Base-by-base conservation (phyloP, 2,888 invertebrate genomes). In the Rhimphoctona megacephalus region DNA sequence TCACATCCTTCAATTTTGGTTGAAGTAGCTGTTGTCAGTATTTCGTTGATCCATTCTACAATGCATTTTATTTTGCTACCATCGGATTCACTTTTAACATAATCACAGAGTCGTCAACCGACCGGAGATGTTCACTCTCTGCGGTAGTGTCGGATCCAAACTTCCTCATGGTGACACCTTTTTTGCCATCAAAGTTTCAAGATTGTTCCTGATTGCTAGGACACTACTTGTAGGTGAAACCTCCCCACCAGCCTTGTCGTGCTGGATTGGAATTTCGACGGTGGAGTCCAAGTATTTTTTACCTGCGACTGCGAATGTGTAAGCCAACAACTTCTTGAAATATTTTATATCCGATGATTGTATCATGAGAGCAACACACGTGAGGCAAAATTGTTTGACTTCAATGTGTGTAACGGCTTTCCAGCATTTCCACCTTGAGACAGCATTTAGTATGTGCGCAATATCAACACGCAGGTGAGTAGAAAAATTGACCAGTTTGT, bases 281-380 rank as follows among this genome's bases (percentile, higher is more conserved):
- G 39, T 22, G 2, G 66, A 36, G 39, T 67, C 66, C 19, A 67
- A 67, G 5, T 67, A 67, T 19, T 67, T 67, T 22, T 67, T 39
- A n/a, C 66, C n/a, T 67, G 66, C 66, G n/a, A 67, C 66, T 39
- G n/a, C 39, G 8, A 67, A 19, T n/a, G 66, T 67, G 11, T 67
- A 11, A 11, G 66, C 39, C 17, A 67, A n/a, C n/a, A 67, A 39
- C n/a, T 3, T 33, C n/a, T 67, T n/a, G 22, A 39, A 67, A 4
- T 67, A n/a, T 8, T n/a, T 5, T 8, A 67, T 39, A 4, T 36
- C n/a, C 7, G 39, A 67, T n/a, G 39, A 2, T 67, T 67, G 66
- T 2, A 67, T 67, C 66, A 67, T 67, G 19, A 33, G 11, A 2
- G 39, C 66, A 67, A 67, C n/a, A 11, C 39, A 67, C n/a, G 39